A percentile compares a stretch with the other conserved stretches of the same genome.
Evolutionary conservation across 2,888 invertebrate species (phyloP).

Genomic region (Listrodromus nycthemerus): DNA sequence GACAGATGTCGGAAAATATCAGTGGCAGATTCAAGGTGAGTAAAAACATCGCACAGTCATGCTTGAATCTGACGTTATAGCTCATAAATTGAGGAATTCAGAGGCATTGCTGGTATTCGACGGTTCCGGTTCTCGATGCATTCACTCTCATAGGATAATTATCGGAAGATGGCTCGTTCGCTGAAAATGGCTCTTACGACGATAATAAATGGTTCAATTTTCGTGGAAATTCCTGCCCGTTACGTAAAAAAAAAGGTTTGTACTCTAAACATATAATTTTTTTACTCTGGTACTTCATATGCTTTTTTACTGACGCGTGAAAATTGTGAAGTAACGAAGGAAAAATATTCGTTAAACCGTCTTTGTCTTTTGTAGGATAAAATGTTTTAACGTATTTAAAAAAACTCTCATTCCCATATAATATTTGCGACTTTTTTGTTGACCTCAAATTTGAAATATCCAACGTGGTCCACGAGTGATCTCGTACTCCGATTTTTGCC

Average conservation of each 20-base stretch:
- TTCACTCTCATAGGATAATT: slow-evolving; percentile 7
- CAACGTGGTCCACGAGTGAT: slow-evolving; percentile 19
- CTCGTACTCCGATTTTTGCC: not conserved
- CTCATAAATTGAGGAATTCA: not conserved
- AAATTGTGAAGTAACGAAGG: too few species aligned
- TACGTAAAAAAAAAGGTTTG: too few species aligned
- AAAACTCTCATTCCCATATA: not conserved
- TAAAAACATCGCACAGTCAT: not conserved
- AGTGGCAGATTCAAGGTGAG: not conserved
- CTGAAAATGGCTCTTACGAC: not conserved
- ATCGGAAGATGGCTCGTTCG: not conserved
- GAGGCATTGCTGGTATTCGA: not conserved
- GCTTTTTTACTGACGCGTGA: not conserved
- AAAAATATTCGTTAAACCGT: too few species aligned
- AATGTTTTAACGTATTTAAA: too few species aligned
- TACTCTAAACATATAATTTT: too few species aligned
- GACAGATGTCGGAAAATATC: not conserved
- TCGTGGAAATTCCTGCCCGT: too few species aligned
- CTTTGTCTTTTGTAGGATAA: too few species aligned
- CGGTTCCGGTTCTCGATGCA: slow-evolving; percentile 18
- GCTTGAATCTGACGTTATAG: not conserved
- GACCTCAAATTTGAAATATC: slow-evolving; percentile 1
- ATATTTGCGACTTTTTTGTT: slow-evolving; percentile 16
- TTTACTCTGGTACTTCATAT: too few species aligned
- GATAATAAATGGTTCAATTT: too few species aligned